These are phyloP conservation scores for Drosophila sucinea DNA, from an alignment of 1,140 invertebrate species.

Conservation along the genomic window DNA sequence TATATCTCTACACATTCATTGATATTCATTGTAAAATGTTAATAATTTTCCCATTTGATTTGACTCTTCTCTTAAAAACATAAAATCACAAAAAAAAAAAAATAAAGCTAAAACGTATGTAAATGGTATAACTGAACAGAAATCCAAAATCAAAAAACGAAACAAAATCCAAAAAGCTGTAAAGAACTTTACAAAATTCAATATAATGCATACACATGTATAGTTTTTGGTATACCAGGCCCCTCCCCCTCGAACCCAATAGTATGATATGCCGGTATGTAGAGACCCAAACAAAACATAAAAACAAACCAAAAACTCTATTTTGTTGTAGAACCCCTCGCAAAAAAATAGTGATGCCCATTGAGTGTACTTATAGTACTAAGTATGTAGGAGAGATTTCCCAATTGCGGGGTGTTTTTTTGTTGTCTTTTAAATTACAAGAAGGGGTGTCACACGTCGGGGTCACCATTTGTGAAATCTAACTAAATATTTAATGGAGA, in stretches of 20 bases:
- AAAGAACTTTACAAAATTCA: conserved; percentile 18
- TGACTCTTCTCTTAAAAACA: conserved; percentile 45
- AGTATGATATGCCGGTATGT: conserved; percentile 19
- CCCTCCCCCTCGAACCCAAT: conserved; percentile 20
- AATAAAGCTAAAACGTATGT: conserved; percentile 44
- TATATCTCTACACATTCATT: conserved; percentile 29
- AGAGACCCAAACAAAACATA: conserved; percentile 21
- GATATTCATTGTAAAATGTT: conserved; percentile 59
- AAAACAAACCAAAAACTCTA: conserved; percentile 20
- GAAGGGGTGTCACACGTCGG: neutral
- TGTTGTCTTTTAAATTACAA: too few relatives aligned
- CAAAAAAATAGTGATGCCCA: conserved; percentile 15
- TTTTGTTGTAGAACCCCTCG: conserved; percentile 5
- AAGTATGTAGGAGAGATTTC: too few relatives aligned
- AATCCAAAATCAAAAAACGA: conserved; percentile 33
- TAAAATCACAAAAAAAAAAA: conserved; percentile 24
- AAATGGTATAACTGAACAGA: conserved; percentile 30
- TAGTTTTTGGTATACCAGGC: conserved; percentile 19
- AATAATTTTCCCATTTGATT: conserved; percentile 60
- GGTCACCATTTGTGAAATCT: neutral
- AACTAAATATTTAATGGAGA: neutral
- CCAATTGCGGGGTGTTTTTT: too few relatives aligned
- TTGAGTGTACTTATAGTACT: neutral
- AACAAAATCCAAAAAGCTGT: conserved; percentile 30
- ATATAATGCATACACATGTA: conserved; percentile 15